A percentile compares a stretch with the other conserved stretches of the same genome.
Conservation (phyloP, 2,113 vertebrate species). For the Tyto alba region DNA sequence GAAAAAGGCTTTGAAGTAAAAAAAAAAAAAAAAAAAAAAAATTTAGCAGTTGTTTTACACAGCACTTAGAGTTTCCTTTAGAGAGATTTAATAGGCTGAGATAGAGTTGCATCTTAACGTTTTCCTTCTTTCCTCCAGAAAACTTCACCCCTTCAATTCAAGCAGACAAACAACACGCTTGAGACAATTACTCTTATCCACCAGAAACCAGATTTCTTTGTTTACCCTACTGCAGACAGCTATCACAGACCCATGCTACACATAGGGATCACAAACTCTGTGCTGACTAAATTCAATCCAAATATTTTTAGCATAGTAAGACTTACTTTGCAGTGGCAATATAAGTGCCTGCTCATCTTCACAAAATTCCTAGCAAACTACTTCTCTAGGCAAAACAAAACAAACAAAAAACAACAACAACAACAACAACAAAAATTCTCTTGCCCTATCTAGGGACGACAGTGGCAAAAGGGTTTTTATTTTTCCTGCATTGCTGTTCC, state of each 20-base stretch:
- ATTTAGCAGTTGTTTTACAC: neutral
- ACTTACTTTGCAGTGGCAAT: neutral
- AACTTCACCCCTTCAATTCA: neutral
- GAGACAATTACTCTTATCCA: neutral
- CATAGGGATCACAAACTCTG: neutral
- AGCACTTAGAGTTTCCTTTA: neutral
- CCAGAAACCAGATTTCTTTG: neutral
- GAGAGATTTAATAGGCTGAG: neutral
- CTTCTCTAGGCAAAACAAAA: neutral
- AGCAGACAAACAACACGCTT: rapidly evolving
- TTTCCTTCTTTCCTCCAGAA: neutral
- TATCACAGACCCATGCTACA: neutral
- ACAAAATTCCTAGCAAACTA: neutral
- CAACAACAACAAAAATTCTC: no score
- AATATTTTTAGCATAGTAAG: neutral
- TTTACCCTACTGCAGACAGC: no score
- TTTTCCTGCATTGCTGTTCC: neutral
- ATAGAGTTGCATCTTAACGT: neutral
- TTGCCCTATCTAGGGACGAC: neutral
- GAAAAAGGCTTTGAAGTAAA: neutral
- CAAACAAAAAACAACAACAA: no score
- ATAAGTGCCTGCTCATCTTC: neutral
- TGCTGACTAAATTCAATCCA: neutral
- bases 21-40: neutral
- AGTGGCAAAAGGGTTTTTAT: neutral